A percentile compares a stretch with the other conserved stretches of the same genome.
phyloP scores from a whole-genome alignment of 2,113 vertebrate genomes.

The Ptychochromis oligacanthus region DNA sequence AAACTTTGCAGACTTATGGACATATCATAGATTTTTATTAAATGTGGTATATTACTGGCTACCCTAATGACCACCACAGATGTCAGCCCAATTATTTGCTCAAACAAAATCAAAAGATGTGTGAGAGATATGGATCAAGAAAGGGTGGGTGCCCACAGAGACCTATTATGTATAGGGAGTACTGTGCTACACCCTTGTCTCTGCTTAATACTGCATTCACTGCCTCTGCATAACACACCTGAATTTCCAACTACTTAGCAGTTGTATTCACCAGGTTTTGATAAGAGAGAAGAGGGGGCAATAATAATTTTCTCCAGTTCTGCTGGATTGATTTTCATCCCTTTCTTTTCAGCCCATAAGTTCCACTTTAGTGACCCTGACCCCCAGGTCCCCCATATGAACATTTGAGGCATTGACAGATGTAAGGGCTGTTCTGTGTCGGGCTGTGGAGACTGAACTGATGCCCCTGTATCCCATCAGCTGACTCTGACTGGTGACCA shows the following conservation, averaged over 20 bases:
- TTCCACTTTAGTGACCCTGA: not conserved
- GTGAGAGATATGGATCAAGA: not conserved
- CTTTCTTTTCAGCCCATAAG: not conserved
- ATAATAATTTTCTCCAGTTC: too few relatives aligned
- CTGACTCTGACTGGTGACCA: constrained; percentile 9
- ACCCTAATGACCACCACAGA: not conserved
- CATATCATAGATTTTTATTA: not conserved
- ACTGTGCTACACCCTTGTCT: not conserved
- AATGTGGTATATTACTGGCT: not conserved
- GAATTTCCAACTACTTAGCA: not conserved
- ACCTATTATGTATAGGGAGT: not conserved
- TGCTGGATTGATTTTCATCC: not conserved
- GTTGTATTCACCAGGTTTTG: not conserved
- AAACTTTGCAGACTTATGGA: not conserved
- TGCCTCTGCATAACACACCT: not conserved
- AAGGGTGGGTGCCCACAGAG: not conserved
- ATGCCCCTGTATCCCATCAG: constrained; percentile 10
- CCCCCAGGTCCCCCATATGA: not conserved
- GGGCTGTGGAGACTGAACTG: not conserved
- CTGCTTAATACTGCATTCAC: not conserved
- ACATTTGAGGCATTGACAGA: not conserved
- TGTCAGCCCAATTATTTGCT: too few relatives aligned
- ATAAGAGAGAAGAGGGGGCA: too few relatives aligned
- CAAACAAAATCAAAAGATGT: too few relatives aligned
- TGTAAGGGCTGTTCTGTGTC: not conserved